A percentile compares a stretch with the other conserved stretches of the same genome.
Evolutionary conservation across 2,888 invertebrate species (phyloP).

Genomic region (Idaea straminata): DNA sequence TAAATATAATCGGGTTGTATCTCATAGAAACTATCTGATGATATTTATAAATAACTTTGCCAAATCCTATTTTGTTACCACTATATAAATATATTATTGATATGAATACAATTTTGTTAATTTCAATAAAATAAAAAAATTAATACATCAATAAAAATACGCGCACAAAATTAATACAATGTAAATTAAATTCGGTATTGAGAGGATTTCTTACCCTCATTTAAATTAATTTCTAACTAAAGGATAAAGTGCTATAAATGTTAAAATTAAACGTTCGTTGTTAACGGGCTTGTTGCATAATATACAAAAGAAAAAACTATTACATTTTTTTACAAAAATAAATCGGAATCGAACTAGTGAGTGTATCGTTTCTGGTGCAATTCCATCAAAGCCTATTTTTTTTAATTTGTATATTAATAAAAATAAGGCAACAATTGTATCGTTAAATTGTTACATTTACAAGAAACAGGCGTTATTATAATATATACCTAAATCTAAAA

Average conservation of each 20-base stretch:
- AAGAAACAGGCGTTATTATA: slow-evolving; percentile 19
- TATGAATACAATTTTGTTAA: slow-evolving; percentile 49
- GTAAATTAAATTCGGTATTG: slow-evolving; percentile 51
- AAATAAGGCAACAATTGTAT: slow-evolving; percentile 58
- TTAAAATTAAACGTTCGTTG: slow-evolving; percentile 45
- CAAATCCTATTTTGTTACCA: slow-evolving; percentile 18
- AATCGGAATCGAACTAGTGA: slow-evolving; percentile 35
- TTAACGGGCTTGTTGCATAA: slow-evolving; percentile 35
- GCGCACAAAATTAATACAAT: slow-evolving; percentile 36
- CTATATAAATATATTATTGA: slow-evolving; percentile 40
- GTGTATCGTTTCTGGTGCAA: slow-evolving; percentile 45
- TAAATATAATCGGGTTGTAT: slow-evolving; percentile 7
- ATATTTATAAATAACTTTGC: slow-evolving; percentile 43
- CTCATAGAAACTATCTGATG: slow-evolving; percentile 41
- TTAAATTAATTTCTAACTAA: slow-evolving; percentile 10
- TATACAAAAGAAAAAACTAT: slow-evolving; percentile 15
- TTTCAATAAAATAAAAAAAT: slow-evolving; percentile 38
- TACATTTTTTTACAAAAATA: slow-evolving; percentile 28
- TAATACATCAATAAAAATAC: slow-evolving; percentile 43
- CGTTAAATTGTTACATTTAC: slow-evolving; percentile 44
- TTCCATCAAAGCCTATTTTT: slow-evolving; percentile 45
- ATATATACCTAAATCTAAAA: slow-evolving; percentile 1
- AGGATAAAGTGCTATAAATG: slow-evolving; percentile 3
- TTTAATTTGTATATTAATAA: slow-evolving; percentile 27
- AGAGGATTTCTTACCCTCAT: slow-evolving; percentile 44